phyloP scores from a whole-genome alignment of 2,797 vertebrate genomes.

The Pangasius mekongensis region DNA sequence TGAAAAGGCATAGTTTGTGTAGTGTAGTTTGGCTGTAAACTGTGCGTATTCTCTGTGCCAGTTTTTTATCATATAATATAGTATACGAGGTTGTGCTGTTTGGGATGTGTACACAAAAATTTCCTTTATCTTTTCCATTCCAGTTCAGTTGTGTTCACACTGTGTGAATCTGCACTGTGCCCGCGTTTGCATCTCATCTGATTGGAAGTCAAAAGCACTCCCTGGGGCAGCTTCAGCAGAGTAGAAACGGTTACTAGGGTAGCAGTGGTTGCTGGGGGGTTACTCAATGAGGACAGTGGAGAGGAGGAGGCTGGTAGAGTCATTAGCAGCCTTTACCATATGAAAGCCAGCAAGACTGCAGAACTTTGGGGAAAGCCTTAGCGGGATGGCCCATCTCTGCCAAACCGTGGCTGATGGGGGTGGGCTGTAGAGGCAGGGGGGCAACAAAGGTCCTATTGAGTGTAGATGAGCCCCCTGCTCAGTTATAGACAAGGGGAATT shows the following conservation, averaged over 20 bases:
- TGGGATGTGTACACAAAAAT: constrained; percentile 29
- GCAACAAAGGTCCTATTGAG: constrained; percentile 67
- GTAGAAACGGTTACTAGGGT: constrained; percentile 64
- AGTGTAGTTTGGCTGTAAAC: background rate
- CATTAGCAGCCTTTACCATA: constrained; percentile 85
- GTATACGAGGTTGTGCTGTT: background rate
- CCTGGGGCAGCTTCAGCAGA: constrained; percentile 71
- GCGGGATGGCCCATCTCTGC: constrained; percentile 81
- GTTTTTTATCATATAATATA: background rate
- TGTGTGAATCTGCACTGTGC: constrained; percentile 60
- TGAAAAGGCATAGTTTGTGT: background rate
- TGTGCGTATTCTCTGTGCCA: background rate
- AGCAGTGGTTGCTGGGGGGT: constrained; percentile 67
- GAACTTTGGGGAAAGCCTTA: constrained; percentile 76
- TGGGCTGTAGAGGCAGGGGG: constrained; percentile 34
- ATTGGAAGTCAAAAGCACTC: constrained; percentile 77
- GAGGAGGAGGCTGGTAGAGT: constrained; percentile 76
- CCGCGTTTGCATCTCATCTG: constrained; percentile 76
- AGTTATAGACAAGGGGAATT: constrained; percentile 68
- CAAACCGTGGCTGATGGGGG: constrained; percentile 60
- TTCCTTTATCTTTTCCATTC: background rate
- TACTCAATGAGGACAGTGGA: constrained; percentile 60
- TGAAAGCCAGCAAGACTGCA: constrained; percentile 80
- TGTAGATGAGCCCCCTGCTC: constrained; percentile 57
- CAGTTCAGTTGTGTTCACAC: constrained; percentile 66